A percentile compares a stretch with the other conserved stretches of the same genome.
phyloP scores from a whole-genome alignment of 2,888 invertebrate genomes.

The Drosophila basisetae region DNA sequence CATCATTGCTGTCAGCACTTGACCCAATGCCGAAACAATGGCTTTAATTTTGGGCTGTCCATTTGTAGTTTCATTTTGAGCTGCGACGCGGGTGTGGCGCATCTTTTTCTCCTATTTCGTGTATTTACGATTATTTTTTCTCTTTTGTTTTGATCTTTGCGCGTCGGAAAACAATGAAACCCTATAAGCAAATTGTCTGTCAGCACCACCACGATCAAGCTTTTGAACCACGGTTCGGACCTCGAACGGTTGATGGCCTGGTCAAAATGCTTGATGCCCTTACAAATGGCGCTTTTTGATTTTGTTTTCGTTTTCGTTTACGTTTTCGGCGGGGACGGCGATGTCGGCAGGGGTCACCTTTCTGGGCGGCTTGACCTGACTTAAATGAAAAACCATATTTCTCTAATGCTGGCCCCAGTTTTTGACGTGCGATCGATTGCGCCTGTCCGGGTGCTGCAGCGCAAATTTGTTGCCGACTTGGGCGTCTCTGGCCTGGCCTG shows the following conservation, averaged over 20 bases:
- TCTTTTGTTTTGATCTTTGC: constrained; percentile 72
- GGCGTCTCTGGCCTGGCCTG: constrained; percentile 42
- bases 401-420: constrained; percentile 74
- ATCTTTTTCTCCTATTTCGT: constrained; percentile 59
- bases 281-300: constrained; percentile 68
- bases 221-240: constrained; percentile 34
- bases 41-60: constrained; percentile 74
- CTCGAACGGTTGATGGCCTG: constrained; percentile 55
- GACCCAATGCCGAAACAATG: constrained; percentile 76
- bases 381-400: constrained; percentile 81
- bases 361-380: constrained; percentile 77
- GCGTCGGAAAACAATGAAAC: constrained; percentile 64
- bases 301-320: constrained; percentile 71
- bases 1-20: constrained; percentile 68
- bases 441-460: constrained; percentile 67
- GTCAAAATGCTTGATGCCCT: constrained; percentile 73
- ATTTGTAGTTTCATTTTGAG: constrained; percentile 54
- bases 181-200: constrained; percentile 74
- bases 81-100: constrained; percentile 75
- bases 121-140: constrained; percentile 38
- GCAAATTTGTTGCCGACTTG: constrained; percentile 71
- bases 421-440: constrained; percentile 79
- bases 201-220: constrained; percentile 59
- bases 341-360: constrained; percentile 58
- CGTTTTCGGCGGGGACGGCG: constrained; percentile 20